Percentiles rank a stretch among this genome's conserved stretches.
phyloP scores from a whole-genome alignment of 2,113 vertebrate species.

The Tringa solitaria region DNA sequence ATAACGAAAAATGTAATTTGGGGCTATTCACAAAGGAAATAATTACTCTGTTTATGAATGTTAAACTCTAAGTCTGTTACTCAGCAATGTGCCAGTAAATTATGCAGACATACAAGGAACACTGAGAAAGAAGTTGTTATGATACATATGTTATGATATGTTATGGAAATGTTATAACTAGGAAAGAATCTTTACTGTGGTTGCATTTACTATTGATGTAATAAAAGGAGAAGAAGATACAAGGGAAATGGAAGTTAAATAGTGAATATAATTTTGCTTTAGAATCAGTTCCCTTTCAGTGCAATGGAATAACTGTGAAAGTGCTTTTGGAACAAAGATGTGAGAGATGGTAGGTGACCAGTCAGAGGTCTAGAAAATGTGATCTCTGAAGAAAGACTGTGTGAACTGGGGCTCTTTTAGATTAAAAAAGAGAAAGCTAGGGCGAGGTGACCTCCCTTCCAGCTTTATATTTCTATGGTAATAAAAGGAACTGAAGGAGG shows the following conservation, averaged over 20 bases:
- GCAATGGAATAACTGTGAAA: neutral
- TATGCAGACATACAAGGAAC: neutral
- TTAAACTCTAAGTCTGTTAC: neutral
- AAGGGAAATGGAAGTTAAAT: neutral
- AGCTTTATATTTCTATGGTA: conserved; percentile 3
- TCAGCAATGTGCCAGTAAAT: neutral
- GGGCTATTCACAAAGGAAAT: neutral
- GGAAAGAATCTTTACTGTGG: neutral
- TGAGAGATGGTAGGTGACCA: neutral
- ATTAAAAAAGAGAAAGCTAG: neutral
- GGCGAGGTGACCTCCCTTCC: neutral
- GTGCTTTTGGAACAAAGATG: neutral
- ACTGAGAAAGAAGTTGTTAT: neutral
- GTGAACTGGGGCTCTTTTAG: neutral
- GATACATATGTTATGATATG: neutral
- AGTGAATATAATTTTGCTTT: neutral
- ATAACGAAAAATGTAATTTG: neutral
- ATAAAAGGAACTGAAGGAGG: conserved; percentile 23
- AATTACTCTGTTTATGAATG: neutral
- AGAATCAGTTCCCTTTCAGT: neutral
- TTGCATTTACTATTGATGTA: neutral
- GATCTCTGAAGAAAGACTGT: conserved; percentile 7
- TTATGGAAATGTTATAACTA: neutral
- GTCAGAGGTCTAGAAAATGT: conserved; percentile 20
- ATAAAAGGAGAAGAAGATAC: neutral